Base-by-base conservation (phyloP, 2,888 invertebrate species). In the Antheraea yamamai region DNA sequence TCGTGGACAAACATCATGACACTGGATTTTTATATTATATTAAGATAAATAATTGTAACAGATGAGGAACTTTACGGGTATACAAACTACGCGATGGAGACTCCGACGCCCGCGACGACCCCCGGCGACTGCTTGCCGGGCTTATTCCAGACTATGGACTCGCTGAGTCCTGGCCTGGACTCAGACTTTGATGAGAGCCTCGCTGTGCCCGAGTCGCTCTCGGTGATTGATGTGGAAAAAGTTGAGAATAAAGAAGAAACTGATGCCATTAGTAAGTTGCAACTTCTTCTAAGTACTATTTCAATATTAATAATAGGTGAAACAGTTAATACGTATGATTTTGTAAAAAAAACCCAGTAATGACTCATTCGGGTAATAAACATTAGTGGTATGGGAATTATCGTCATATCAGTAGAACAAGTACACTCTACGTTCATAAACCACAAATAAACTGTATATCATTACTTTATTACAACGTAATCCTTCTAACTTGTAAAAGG, bases 111-210 rank as follows among this genome's bases (percentile, higher is more conserved):
- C 2, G 84, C 82, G 4, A 84, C 88, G 2, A 80, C 84, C 2
- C 84, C 88, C 1, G 93, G 92, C 20, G 95, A 94, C 80, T 95
- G 95, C 79, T 88, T 95, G 55, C 90, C 93, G 16, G 93, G 94
- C 73, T 87, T 95, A 76, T 91, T 96, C 81, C 91, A 91, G 75
- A 91, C 92, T 61, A 88, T 95, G 81, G 96, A 96, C 81, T 95
- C 96, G 76, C 84, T 96, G 80, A 95, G 92, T 55, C 92, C 95
- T 0, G 89, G 89, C 0, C 73, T 93, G 10, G 97, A 97, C 84
- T 97, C 97, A 0, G 98, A 98, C 83, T 98, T 96, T 83, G 98
- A 98, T 88, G 97, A 98, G 88, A 96, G 96, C 81, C 93, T 98
- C 55, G 97, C 96, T 66, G 96, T 98, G 80, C 97, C 97, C 1